Base-by-base conservation (phyloP, 2,113 vertebrate species). In the Mus spicilegus region DNA sequence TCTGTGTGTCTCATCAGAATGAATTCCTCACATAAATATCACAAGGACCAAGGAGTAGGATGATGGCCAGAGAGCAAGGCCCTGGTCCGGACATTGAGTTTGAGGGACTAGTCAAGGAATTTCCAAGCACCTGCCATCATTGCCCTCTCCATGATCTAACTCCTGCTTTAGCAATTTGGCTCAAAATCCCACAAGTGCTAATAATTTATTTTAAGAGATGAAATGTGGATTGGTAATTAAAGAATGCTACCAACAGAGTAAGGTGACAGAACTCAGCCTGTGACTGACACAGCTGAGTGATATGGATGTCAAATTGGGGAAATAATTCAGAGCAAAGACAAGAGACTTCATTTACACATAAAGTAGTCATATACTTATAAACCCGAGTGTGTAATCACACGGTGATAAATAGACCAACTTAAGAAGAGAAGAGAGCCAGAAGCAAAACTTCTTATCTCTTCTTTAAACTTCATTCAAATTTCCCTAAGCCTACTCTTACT, bases 251-350 rank as follows among this genome's bases (percentile, higher is more conserved):
- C 24, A 75, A 39, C 7, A 56, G 76, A 97, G 56, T n/a, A 26
- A 19, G 17, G 9, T 76, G 95, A 91, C 49, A 85, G 14, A 39
- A 72, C 84, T 78, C 42, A 77, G 91, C 76, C 26, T 92, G 42
- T 92, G 65, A 92, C 24, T 42, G 28, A 65, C 17, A 36, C 58
- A 26, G 14, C 82, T 84, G 88, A 95, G 80, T 82, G 89, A 90
- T 80, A n/a, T 94, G 58, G 26, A 95, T 39, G 85, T 65, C 36
- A 28, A 54, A n/a, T 69, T 89, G 88, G 81, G 16, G 33, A 82
- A 91, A 88, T 85, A 92, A 96, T 72, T 93, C 28, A 87, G 89
- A 93, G 22, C 36, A 65, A 56, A 75, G 19, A 36, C 84, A 56
- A 93, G 10, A 80, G 73, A 42, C 5, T 78, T 12, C 7, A 84